These are phyloP conservation scores for Drosophila pseudoobscura DNA, from an alignment of 1,140 invertebrate genomes.

Conservation along the genomic window DNA sequence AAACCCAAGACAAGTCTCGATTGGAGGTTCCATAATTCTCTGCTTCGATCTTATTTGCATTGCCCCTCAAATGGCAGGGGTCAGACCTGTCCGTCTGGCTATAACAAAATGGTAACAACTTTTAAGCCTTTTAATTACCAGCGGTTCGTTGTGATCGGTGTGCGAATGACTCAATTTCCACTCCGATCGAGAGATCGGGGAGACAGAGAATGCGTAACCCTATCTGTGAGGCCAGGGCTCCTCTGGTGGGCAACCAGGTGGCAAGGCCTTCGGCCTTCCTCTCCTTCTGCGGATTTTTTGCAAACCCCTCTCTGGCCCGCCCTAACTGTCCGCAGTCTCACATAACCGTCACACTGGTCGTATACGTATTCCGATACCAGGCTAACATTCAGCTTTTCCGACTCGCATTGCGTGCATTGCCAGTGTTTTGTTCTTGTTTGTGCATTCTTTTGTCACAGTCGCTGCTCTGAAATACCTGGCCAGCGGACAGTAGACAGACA, in stretches of 20 bases:
- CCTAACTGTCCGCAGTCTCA: conserved; percentile 16
- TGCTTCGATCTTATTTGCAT: conserved; percentile 56
- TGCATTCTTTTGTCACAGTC: conserved; percentile 67
- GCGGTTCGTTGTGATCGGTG: conserved; percentile 6
- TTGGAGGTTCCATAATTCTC: conserved; percentile 43
- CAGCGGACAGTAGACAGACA: conserved; percentile 1
- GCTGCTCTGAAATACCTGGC: conserved; percentile 55
- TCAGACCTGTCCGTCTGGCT: conserved; percentile 24
- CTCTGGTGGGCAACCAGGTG: conserved; percentile 39
- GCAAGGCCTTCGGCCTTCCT: conserved; percentile 59
- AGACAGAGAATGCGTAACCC: conserved; percentile 35
- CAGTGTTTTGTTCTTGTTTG: conserved; percentile 73
- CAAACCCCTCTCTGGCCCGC: neutral
- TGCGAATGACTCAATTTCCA: conserved; percentile 40
- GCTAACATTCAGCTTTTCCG: conserved; percentile 42
- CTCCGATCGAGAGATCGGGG: neutral
- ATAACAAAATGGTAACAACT: neutral
- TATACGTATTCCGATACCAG: conserved; percentile 54
- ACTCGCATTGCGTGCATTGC: conserved; percentile 48
- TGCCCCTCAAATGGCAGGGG: conserved; percentile 65
- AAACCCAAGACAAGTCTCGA: conserved; percentile 8
- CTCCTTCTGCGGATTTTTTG: conserved; percentile 38
- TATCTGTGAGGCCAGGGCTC: conserved; percentile 43
- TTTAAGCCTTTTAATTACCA: conserved; percentile 5
- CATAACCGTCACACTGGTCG: conserved; percentile 44